phyloP scores from a whole-genome alignment of 2,888 invertebrate genomes.

The Archaeoteleia sp. region DNA sequence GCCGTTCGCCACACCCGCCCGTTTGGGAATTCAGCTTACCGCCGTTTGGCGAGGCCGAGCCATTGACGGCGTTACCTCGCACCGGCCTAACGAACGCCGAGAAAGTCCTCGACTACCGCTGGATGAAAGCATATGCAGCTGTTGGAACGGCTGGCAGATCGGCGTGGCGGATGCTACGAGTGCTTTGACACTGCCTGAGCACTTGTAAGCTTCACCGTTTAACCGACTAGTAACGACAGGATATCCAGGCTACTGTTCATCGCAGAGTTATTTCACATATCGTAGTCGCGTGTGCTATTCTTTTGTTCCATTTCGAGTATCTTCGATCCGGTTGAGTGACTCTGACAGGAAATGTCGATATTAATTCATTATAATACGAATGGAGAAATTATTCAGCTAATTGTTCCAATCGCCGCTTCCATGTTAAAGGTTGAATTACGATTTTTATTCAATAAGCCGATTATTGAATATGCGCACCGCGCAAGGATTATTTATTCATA shows the following conservation, averaged over 20 bases:
- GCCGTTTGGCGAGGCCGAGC: constrained; percentile 60
- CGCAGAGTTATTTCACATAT: constrained; percentile 38
- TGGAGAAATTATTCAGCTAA: constrained; percentile 21
- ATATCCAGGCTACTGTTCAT: constrained; percentile 39
- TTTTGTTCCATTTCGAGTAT: constrained; percentile 32
- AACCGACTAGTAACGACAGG: constrained; percentile 50
- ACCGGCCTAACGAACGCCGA: constrained; percentile 58
- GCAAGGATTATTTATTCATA: neutral
- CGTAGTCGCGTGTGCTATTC: constrained; percentile 36
- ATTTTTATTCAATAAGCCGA: constrained; percentile 15
- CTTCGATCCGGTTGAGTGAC: constrained; percentile 19
- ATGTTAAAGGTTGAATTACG: constrained; percentile 11
- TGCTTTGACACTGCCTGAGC: constrained; percentile 48
- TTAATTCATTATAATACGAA: constrained; percentile 26
- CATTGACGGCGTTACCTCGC: constrained; percentile 52
- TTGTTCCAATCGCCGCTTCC: constrained; percentile 29
- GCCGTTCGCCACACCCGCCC: constrained; percentile 75
- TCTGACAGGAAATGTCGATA: constrained; percentile 48
- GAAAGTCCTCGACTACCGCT: constrained; percentile 57
- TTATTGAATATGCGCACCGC: neutral
- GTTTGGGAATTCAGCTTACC: constrained; percentile 74
- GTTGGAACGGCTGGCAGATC: constrained; percentile 51
- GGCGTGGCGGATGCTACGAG: constrained; percentile 47
- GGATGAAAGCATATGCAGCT: constrained; percentile 57
- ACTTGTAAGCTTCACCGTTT: constrained; percentile 48